Percentiles rank a stretch among this genome's conserved stretches.
Evolutionary conservation across 2,888 invertebrate genomes (phyloP).

Genomic region (Craniophora ligustri): DNA sequence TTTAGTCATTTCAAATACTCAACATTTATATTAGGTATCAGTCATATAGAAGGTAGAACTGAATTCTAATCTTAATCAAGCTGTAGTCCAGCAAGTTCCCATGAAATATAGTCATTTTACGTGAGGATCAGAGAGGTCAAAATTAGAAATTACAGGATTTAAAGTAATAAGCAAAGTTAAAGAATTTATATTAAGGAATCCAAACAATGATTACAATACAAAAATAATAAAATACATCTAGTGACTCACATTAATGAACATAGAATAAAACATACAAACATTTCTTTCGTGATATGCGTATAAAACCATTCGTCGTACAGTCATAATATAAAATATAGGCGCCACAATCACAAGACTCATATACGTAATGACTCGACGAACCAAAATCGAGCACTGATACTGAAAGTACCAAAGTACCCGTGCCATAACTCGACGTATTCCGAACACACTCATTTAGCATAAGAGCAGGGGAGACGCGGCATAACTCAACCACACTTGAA

Average conservation of each 20-base stretch:
- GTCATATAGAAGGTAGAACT: no score
- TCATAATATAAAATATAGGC: neutral
- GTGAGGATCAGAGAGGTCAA: no score
- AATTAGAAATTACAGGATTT: no score
- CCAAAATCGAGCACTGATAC: constrained; percentile 9
- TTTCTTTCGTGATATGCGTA: neutral
- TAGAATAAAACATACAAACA: no score
- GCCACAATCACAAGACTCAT: neutral
- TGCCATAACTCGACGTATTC: constrained; percentile 14
- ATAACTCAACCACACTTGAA: constrained; percentile 49
- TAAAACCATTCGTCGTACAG: neutral
- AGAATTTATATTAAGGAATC: no score
- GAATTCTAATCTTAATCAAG: no score
- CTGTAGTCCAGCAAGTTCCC: no score
- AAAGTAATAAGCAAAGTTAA: no score
- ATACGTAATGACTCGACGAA: constrained; percentile 5
- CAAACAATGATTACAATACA: neutral
- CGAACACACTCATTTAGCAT: constrained; percentile 38
- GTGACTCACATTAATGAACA: neutral
- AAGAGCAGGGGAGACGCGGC: constrained; percentile 29
- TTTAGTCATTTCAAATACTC: no score
- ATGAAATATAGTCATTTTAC: no score
- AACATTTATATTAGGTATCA: no score
- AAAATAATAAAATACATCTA: neutral
- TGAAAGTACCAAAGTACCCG: constrained; percentile 20